Conservation (phyloP, 1,140 invertebrate species). For the Apis laboriosa region DNA sequence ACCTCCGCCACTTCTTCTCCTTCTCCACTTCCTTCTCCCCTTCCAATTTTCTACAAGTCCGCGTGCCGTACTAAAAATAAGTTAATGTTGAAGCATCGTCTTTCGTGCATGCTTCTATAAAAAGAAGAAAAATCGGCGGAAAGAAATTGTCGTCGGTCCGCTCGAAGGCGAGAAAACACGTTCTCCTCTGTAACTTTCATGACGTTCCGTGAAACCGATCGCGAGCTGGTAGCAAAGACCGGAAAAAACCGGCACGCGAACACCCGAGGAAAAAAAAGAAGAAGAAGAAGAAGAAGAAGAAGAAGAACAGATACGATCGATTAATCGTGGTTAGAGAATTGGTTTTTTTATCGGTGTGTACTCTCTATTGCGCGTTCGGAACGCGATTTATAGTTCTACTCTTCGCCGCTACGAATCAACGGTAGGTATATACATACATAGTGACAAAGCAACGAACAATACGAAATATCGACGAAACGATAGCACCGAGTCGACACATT, state of each 20-base stretch:
- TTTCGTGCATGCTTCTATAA: constrained; percentile 12
- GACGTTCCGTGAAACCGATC: background rate
- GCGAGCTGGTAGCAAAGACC: background rate
- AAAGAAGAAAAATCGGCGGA: constrained; percentile 16
- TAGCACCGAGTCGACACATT: too few species aligned
- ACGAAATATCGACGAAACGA: too few species aligned
- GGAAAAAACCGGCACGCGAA: background rate
- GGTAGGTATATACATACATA: too few species aligned
- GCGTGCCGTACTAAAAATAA: constrained; percentile 50
- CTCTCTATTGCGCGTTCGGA: background rate
- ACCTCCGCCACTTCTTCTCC: background rate
- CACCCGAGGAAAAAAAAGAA: background rate
- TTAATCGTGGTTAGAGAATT: too few species aligned
- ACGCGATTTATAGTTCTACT: background rate
- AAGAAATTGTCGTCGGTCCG: background rate
- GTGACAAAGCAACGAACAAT: too few species aligned
- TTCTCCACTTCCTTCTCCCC: background rate
- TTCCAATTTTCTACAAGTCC: constrained; percentile 9
- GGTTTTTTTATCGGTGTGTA: too few species aligned
- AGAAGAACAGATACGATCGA: background rate
- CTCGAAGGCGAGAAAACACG: background rate
- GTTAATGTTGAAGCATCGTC: constrained; percentile 12
- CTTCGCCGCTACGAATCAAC: background rate
- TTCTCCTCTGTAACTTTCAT: background rate
- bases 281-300: background rate